Evolutionary conservation across 2,797 vertebrate genomes (phyloP).

Genomic region (Lithobates pipiens): DNA sequence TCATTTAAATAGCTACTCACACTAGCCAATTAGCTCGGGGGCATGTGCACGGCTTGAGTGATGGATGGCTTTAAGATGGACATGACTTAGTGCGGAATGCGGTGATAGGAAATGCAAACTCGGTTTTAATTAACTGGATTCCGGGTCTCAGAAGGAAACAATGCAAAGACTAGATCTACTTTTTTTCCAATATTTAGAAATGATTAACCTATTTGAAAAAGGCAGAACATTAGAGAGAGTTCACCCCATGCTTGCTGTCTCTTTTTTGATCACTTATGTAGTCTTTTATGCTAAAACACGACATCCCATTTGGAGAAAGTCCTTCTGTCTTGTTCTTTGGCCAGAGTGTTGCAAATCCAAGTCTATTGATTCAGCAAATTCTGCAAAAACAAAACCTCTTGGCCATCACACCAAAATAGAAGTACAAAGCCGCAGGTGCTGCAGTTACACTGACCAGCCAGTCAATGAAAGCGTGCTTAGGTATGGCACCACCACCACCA

Average conservation of each 20-base stretch:
- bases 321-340: background rate
- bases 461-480: no score
- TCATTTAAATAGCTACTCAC: slow-evolving; percentile 31
- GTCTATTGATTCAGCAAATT: background rate
- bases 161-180: background rate
- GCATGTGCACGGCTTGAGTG: slow-evolving; percentile 22
- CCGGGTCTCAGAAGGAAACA: background rate
- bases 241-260: background rate
- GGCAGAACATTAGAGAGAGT: background rate
- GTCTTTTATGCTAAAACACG: background rate
- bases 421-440: no score
- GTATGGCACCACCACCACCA: no score
- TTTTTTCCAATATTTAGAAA: background rate
- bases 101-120: slow-evolving; percentile 41
- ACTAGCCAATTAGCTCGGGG: slow-evolving; percentile 39
- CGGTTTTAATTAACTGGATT: slow-evolving; percentile 39
- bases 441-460: no score
- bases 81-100: slow-evolving; percentile 19
- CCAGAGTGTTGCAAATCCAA: background rate
- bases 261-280: background rate
- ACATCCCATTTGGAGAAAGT: background rate
- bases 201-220: background rate
- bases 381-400: no score
- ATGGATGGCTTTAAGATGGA: slow-evolving; percentile 42
- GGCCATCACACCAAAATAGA: no score